Conservation (phyloP, 2,113 vertebrate genomes). For the Abramis brama region DNA sequence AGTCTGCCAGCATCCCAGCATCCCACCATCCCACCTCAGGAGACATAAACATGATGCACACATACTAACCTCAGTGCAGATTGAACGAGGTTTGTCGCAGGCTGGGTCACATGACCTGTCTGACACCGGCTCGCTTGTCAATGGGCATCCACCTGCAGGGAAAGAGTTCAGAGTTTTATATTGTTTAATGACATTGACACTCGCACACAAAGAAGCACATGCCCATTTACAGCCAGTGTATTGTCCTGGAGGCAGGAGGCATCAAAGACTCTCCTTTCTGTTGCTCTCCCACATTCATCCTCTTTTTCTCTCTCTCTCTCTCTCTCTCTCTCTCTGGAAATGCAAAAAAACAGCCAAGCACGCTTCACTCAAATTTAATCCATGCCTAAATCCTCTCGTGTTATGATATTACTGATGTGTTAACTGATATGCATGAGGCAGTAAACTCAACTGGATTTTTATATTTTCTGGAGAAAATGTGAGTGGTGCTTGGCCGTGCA, state of each 20-base stretch:
- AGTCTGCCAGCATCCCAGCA: slow-evolving; percentile 2
- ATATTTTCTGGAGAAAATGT: neutral
- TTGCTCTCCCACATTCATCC: neutral
- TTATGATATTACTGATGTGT: neutral
- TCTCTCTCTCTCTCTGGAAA: neutral
- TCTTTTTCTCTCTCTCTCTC: neutral
- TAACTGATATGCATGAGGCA: neutral
- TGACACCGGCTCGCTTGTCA: slow-evolving; percentile 80
- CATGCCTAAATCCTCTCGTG: neutral
- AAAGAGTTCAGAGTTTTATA: slow-evolving; percentile 49
- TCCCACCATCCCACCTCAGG: neutral
- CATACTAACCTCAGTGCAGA: slow-evolving; percentile 91
- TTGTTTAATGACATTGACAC: neutral
- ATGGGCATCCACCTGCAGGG: slow-evolving; percentile 87
- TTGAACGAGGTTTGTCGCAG: slow-evolving; percentile 86
- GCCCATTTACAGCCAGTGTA: slow-evolving; percentile 34
- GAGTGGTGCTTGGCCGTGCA: neutral
- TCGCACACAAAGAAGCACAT: slow-evolving; percentile 13
- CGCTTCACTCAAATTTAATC: neutral
- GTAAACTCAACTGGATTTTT: neutral
- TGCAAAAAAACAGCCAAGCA: neutral
- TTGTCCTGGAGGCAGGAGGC: slow-evolving; percentile 43
- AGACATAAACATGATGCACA: slow-evolving; percentile 10
- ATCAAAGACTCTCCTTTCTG: slow-evolving; percentile 30
- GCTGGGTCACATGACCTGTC: slow-evolving; percentile 93